Evolutionary conservation across 2,888 invertebrate genomes (phyloP), one percentile per base, ranked within the genome.

Genomic region (Andrena chrysosceles): DNA sequence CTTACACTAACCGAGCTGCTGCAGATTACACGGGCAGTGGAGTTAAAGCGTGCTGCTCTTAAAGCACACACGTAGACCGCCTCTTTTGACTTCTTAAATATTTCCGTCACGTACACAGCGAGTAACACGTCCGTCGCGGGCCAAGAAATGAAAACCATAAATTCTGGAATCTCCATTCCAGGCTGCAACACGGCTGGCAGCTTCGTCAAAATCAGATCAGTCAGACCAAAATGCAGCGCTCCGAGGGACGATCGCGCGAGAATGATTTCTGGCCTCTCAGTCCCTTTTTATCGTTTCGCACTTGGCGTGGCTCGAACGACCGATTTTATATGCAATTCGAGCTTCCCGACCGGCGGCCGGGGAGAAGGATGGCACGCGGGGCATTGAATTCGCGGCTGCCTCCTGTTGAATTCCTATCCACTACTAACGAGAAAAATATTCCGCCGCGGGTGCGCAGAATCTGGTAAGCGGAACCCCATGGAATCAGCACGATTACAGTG

Each of bases 81-180:
- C 63, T 42, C 42, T 62, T 67, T 31, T 71, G 54, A 35, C 79
- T 69, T 20, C 60, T 85, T 85, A 84, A 88, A 81, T 89, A 91
- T 88, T 89, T 87, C 52, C 70, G 81, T 90, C 90, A 91, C 91
- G 90, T 87, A 72, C 84, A 16, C 7, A 49, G 35, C 84, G 81
- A 75, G 81, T 84, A 86, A 89, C 86, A 86, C 84, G 88, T 90
- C 85, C 86, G 71, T 77, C 73, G 29, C 79, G 62, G 76, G 71
- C 85, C 83, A 82, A 89, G 88, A 90, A 91, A 91, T 89, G 89
- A 90, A 91, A 90, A 86, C 87, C 90, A 91, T 90, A 90, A 91
- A 91, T 91, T 89, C 73, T 8, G 33, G 84, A 83, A 85, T 89
- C 84, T 87, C 81, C 81, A 82, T 89, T 83, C 77, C 59, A 48